Evolutionary conservation across 2,113 vertebrate species (phyloP).

Genomic region (Eptatretus burgeri): DNA sequence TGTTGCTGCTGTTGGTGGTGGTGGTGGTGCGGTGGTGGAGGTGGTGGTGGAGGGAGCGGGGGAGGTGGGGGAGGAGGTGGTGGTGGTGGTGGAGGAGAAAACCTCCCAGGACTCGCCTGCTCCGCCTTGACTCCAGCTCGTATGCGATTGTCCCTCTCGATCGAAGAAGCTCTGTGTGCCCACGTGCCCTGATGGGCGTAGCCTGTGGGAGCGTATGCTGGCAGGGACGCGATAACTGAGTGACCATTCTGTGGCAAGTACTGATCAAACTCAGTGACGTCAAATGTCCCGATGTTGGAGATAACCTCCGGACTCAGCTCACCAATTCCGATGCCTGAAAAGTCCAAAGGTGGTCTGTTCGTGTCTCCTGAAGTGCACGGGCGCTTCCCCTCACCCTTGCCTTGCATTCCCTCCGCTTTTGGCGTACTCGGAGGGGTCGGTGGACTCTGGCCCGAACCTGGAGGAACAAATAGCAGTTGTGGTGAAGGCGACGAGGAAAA

Average conservation of each 20-base stretch:
- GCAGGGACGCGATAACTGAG: not conserved
- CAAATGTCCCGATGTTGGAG: conserved; percentile 2
- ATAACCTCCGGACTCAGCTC: conserved; percentile 1
- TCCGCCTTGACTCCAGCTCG: conserved; percentile 1
- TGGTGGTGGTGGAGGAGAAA: conserved; percentile 5
- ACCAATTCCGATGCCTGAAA: not conserved
- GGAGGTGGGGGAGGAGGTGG: not conserved
- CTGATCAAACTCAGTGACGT: not conserved
- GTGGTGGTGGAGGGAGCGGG: conserved; percentile 1
- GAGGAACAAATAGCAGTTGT: not conserved
- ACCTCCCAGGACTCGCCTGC: not conserved
- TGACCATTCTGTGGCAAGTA: conserved; percentile 3
- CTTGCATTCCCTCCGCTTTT: not conserved
- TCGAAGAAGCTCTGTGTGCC: not conserved
- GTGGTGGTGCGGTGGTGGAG: not conserved
- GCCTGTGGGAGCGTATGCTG: not conserved
- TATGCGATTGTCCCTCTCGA: not conserved
- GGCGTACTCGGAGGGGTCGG: not conserved
- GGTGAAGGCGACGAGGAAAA: too few relatives aligned
- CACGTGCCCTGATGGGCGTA: not conserved
- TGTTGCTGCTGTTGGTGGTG: conserved; percentile 3
- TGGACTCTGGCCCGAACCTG: conserved; percentile 4
- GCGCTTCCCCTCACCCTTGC: conserved; percentile 5
- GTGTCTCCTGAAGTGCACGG: not conserved
- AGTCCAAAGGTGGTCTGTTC: conserved; percentile 1